Evolutionary conservation across 2,797 vertebrate species (phyloP), one percentile per base, ranked within the genome.

Genomic region (Leucoraja ocellata): DNA sequence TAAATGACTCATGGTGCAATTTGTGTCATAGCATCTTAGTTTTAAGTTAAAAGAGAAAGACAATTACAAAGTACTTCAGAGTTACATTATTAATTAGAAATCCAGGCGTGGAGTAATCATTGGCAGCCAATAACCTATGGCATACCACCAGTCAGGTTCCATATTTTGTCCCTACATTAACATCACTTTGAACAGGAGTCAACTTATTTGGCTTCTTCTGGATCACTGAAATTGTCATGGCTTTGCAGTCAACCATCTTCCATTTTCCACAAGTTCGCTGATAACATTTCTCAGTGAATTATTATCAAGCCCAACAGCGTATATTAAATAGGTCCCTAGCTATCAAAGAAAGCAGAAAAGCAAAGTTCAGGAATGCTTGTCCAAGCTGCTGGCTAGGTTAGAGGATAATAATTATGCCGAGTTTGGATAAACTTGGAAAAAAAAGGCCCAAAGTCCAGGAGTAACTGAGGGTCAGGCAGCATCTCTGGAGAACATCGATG

Each of bases 1-100:
- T 88, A 68, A 88, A 88, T 68, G 61, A 68, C 84, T 88, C 61
- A 68, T 88, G n/a, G 36, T 68, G 63, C 61, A 88, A 36, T 36
- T 88, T 68, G 63, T 88, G 84, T 36, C n/a, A 88, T 68, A 2
- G 28, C n/a, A 88, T 68, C 63, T 68, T 23, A 88, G 0, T 88
- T 88, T 88, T 88, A 36, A 63, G 2, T 32, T 68, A 88, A 88
- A n/a, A 63, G n/a, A 36, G 84, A 36, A 14, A 65, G 58, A 68
- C 8, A 88, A 21, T n/a, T 65, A 36, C 84, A 5, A 88, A 88
- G 4, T 88, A 36, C 63, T 63, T 65, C 7, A n/a, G 13, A n/a
- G 13, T 63, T 32, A 86, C 54, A 16, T 86, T 16, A 68, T 88
- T 36, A 68, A 21, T 21, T 21, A 32, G 28, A 65, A 88, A n/a